Evolutionary conservation across 2,113 vertebrate species (phyloP), one percentile per base, ranked within the genome.

Genomic region (Gymnocephalus cernua): DNA sequence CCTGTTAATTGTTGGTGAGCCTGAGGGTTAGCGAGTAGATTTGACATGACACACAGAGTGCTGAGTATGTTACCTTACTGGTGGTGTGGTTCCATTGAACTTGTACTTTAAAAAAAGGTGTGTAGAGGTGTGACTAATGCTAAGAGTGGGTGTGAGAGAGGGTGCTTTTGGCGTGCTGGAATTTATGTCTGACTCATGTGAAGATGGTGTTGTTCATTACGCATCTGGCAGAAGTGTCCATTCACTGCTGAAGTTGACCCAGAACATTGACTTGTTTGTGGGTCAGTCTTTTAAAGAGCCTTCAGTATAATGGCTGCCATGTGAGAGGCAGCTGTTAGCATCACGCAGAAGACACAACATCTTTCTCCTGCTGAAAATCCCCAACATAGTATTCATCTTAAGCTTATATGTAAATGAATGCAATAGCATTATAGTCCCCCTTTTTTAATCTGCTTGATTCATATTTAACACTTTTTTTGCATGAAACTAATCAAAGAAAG

Each of bases 171-270:
- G 11, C 2, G 13, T 47, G 19, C 1, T n/a, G 35, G 18, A 48
- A 64, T 54, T 35, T 19, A 35, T 1, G n/a, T 11, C 44, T 84
- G 80, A 82, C n/a, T 61, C 72, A 63, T 51, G 19, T 27, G 12
- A 27, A 2, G 21, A 66, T 48, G 65, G 2, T 44, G 53, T 16
- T 61, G 13, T 53, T 79, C n/a, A n/a, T 71, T 27, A 66, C n/a
- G 25, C 0, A 14, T 51, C 45, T 53, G 41, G 54, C 53, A 35
- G 2, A 58, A 12, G 41, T 15, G n/a, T 64, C 47, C 53, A 44
- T 56, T 77, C 35, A 53, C 18, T 5, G 41, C 4, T 41, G 18
- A 14, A 29, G 44, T 13, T 77, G 64, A 74, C 32, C 23, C 13
- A 1, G n/a, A 48, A 67, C 2, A 0, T 10, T 62, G 73, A 66